Evolutionary conservation across 2,888 invertebrate genomes (phyloP).

Genomic region (Torymus tubicola): DNA sequence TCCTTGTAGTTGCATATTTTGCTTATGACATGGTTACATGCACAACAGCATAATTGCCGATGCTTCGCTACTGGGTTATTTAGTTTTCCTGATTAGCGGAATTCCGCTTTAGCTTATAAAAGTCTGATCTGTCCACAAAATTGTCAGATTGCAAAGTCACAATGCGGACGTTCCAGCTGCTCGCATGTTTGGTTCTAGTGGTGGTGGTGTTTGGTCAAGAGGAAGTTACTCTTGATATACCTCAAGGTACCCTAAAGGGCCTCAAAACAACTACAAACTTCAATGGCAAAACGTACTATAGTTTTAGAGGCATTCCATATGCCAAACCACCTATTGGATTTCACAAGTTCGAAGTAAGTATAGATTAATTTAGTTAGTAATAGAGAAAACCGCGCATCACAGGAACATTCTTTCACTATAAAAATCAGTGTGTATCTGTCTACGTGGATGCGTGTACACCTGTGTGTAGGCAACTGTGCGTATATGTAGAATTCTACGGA

Average conservation of each 20-base stretch:
- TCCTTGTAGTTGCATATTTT: too few relatives aligned
- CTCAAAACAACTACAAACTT: conserved; percentile 62
- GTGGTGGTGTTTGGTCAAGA: conserved; percentile 56
- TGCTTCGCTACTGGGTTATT: too few relatives aligned
- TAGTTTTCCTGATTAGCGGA: conserved; percentile 5
- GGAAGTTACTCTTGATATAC: conserved; percentile 66
- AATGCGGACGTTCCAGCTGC: conserved; percentile 53
- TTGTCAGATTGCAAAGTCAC: conserved; percentile 41
- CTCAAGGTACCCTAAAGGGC: conserved; percentile 69
- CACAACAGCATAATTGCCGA: too few relatives aligned
- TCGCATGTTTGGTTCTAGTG: conserved; percentile 31
- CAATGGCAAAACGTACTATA: conserved; percentile 64
- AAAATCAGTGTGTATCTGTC: too few relatives aligned
- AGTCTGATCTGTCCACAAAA: conserved; percentile 16
- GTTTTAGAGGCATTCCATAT: conserved; percentile 72
- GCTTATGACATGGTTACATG: too few relatives aligned
- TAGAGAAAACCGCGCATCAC: too few relatives aligned
- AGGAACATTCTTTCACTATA: too few relatives aligned
- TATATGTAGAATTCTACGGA: too few relatives aligned
- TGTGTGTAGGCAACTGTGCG: too few relatives aligned
- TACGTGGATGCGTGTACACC: too few relatives aligned
- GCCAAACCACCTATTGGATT: conserved; percentile 68
- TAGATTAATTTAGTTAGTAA: not conserved
- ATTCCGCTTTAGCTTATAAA: conserved; percentile 49
- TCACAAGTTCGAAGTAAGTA: conserved; percentile 69